Base-by-base conservation (phyloP, 2,888 invertebrate genomes). In the Biston stratarius region DNA sequence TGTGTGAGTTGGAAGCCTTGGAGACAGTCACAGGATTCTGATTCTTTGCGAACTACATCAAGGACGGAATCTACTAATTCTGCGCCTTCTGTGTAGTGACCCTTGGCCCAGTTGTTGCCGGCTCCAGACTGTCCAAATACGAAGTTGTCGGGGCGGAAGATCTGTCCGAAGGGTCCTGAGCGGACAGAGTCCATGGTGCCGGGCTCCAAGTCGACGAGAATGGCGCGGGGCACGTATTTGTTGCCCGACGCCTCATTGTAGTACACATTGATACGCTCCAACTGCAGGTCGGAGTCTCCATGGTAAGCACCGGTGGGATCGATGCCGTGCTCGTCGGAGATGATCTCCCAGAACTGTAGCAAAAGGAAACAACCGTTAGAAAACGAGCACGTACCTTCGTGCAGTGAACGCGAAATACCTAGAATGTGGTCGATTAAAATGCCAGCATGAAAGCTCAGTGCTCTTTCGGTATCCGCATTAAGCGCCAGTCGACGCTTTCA, bases 221-320 rank as follows among this genome's bases (percentile, higher is more conserved):
- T 91, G 78, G 91, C 92, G 74, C 91, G 86, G 61, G 91, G 91
- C 77, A 91, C 92, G 76, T 91, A 92, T 70, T 91, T 92, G 79
- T 92, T 90, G 47, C 94, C 94, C 75, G 97, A 96, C 15, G 98
- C 98, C 89, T 98, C 98, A 94, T 98, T 98, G 95, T 98, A 98
- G 94, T 98, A 98, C n/a, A 98, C 98, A 88, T 97, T 97, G 89
- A 98, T 98, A 86, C 98, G 96, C 91, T 99, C 98, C 87, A 98
- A 88, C 89, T 99, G 98, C 75, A 98, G 95, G 88, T 98, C 98
- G 58, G 97, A 97, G 90, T 98, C 98, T 63, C 98, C 98, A 78
- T 97, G 96, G 92, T 98, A 98, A 45, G 97, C 96, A 72, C 98
- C 98, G 78, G 97, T 97, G 77, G 97, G 97, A 95, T 98, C 97